Conservation (phyloP, 2,113 vertebrate genomes). For the Sisor rabdophorus region DNA sequence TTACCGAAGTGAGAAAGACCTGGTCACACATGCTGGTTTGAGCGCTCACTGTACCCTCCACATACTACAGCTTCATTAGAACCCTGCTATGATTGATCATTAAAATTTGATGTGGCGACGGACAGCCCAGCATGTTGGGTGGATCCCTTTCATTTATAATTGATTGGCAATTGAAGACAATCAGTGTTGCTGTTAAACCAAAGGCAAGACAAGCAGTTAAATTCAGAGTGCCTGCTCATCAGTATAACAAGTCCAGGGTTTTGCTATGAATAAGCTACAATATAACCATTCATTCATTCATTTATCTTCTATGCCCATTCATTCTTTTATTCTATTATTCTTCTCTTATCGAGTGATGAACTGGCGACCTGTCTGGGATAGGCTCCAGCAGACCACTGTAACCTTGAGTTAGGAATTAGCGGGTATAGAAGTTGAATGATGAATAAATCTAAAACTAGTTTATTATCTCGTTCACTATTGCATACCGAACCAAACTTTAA, state of each 20-base stretch:
- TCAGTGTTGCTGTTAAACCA: not conserved
- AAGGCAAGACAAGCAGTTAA: not conserved
- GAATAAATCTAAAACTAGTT: too few relatives aligned
- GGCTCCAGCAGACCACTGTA: too few relatives aligned
- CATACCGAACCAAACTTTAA: too few relatives aligned
- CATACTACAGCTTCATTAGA: slow-evolving; percentile 34
- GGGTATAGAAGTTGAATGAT: too few relatives aligned
- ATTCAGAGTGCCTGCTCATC: not conserved
- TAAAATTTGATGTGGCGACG: slow-evolving; percentile 48
- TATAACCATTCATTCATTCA: not conserved
- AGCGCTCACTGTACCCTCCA: not conserved
- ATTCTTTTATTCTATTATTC: too few relatives aligned
- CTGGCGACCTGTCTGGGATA: too few relatives aligned
- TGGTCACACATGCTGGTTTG: slow-evolving; percentile 10
- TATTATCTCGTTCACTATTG: too few relatives aligned
- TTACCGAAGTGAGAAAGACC: not conserved
- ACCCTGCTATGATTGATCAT: slow-evolving; percentile 46
- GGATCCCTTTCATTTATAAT: slow-evolving; percentile 49
- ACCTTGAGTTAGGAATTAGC: too few relatives aligned
- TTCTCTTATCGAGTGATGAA: too few relatives aligned
- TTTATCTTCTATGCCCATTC: too few relatives aligned
- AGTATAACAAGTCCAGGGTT: not conserved
- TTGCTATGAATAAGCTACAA: not conserved
- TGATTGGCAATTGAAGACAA: slow-evolving; percentile 44
- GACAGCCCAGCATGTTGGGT: slow-evolving; percentile 37